Evolutionary conservation across 2,888 invertebrate species (phyloP).

Genomic region (Trimorus sp.): DNA sequence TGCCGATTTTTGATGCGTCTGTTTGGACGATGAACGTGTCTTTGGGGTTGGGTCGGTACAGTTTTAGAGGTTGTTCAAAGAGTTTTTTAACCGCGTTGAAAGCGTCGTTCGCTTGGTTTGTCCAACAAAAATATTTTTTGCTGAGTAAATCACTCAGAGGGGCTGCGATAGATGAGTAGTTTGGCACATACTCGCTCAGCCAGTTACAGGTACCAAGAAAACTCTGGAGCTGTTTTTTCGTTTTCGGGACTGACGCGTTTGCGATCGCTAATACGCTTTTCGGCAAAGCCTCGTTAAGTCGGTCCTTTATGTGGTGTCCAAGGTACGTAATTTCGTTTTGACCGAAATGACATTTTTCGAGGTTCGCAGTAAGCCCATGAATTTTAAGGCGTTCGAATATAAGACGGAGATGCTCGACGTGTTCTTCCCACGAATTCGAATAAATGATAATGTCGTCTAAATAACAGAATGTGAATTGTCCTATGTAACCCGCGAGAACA

Average conservation of each 20-base stretch:
- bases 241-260: background rate
- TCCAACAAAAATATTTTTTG: background rate
- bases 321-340: background rate
- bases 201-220: constrained; percentile 3
- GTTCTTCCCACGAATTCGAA: constrained; percentile 60
- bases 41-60: background rate
- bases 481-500: constrained; percentile 48
- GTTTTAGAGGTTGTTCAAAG: background rate
- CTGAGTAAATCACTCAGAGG: background rate
- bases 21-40: background rate
- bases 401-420: constrained; percentile 61
- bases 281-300: background rate
- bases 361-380: constrained; percentile 1
- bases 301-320: background rate
- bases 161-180: background rate
- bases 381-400: constrained; percentile 62
- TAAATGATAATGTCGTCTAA: constrained; percentile 73
- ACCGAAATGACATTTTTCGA: constrained; percentile 24
- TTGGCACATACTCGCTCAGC: constrained; percentile 1
- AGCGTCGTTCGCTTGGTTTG: background rate
- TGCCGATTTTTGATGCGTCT: background rate
- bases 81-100: background rate
- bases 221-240: constrained; percentile 7
- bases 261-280: background rate
- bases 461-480: constrained; percentile 67